Evolutionary conservation across 2,113 vertebrate genomes (phyloP), one percentile per base, ranked within the genome.

Genomic region (Hirundichthys speculiger): DNA sequence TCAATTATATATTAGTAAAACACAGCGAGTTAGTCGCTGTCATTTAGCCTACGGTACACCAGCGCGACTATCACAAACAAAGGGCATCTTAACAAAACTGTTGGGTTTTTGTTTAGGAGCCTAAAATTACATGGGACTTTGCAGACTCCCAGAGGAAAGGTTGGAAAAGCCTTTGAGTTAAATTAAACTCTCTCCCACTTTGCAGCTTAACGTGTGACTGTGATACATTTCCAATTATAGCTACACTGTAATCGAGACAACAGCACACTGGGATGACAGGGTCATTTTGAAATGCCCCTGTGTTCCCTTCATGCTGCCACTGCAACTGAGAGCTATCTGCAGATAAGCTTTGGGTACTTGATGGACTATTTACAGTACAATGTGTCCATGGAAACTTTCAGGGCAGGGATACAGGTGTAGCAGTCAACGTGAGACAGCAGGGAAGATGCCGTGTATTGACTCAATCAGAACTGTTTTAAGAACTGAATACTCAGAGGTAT

Each of bases 141-240:
- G 21, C 3, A 45, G 49, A 39, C 54, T 59, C 21, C 13, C 16
- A 10, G 45, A 63, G 43, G 25, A 52, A 65, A 59, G 16, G 21
- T 48, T 24, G 46, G 12, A 73, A 65, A 48, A 54, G 18, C 19
- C 21, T 59, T 7, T 20, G 39, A 60, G 20, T 74, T 55, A 52
- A 76, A 69, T 66, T 40, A 4, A n/a, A 50, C 46, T 53, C 34
- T 58, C 5, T 22, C 42, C 56, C 30, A 50, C 42, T 21, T 51
- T 55, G 10, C n/a, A 58, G 19, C n/a, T 50, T 48, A 71, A 48
- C 73, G 45, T 58, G 40, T 67, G 77, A 82, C 69, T 2, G 25
- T 48, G 40, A 20, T 48, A 27, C 43, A 58, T 78, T 74, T 74
- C 77, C 75, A 62, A 20, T 86, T 85, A 64, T 79, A 80, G 79